A percentile compares a stretch with the other conserved stretches of the same genome.
Evolutionary conservation across 2,113 vertebrate genomes (phyloP).

Genomic region (Craseonycteris thonglongyai): DNA sequence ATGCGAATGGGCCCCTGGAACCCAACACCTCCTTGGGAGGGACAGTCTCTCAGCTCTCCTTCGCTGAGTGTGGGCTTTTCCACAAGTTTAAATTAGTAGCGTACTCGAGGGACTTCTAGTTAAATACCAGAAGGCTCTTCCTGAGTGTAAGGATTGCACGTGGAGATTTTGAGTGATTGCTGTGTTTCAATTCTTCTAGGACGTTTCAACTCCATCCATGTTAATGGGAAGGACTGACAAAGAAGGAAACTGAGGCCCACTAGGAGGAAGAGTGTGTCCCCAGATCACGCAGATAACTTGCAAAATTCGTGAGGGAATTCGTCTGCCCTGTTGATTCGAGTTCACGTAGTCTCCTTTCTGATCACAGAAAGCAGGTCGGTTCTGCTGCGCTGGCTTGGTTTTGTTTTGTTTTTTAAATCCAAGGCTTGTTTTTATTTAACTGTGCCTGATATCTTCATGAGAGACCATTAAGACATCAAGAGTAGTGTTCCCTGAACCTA

Average conservation of each 20-base stretch:
- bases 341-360: rapidly evolving
- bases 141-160: rapidly evolving
- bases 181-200: background rate
- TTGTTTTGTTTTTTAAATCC: background rate
- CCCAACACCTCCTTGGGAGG: rapidly evolving
- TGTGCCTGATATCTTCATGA: background rate
- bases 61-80: rapidly evolving
- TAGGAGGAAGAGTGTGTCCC: background rate
- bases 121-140: no score
- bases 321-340: rapidly evolving
- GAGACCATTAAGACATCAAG: background rate
- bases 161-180: background rate
- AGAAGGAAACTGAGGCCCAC: background rate
- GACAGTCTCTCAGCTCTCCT: background rate
- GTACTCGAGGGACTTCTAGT: rapidly evolving
- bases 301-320: background rate
- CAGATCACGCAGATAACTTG: background rate
- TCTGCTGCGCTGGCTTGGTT: background rate
- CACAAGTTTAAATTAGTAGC: rapidly evolving
- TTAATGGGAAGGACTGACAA: background rate
- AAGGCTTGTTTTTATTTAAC: background rate
- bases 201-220: background rate
- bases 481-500: background rate
- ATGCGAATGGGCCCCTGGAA: rapidly evolving
- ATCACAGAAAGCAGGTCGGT: background rate